These are phyloP conservation scores for Oryzias woworae DNA, from an alignment of 2,113 vertebrate genomes.

Conservation along the genomic window DNA sequence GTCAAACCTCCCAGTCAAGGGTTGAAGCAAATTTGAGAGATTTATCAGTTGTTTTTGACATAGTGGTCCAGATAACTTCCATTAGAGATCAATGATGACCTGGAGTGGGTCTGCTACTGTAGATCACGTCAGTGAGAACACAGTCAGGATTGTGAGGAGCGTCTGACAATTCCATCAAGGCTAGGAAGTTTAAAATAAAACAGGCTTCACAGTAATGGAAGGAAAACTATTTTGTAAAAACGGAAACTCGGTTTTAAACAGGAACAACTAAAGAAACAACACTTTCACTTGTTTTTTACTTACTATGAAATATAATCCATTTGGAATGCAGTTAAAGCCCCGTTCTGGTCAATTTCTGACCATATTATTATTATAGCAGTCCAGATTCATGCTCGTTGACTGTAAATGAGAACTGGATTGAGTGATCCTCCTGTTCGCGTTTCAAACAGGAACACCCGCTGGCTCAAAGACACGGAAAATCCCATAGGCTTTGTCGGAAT, in stretches of 20 bases:
- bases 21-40: neutral
- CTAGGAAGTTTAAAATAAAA: constrained; percentile 1
- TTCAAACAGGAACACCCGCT: no score
- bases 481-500: no score
- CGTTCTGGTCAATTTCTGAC: neutral
- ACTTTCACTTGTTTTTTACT: neutral
- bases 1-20: neutral
- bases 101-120: constrained; percentile 8
- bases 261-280: neutral
- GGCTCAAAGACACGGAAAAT: no score
- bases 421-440: no score
- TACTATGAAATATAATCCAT: constrained; percentile 3
- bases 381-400: constrained; percentile 43
- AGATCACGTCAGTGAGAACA: constrained; percentile 21
- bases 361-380: constrained; percentile 13
- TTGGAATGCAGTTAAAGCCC: constrained; percentile 4
- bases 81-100: constrained; percentile 20
- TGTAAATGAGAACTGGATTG: no score
- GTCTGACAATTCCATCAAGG: constrained; percentile 36
- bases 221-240: constrained; percentile 2
- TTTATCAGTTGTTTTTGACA: neutral
- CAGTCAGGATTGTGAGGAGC: constrained; percentile 16
- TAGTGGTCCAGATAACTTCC: neutral
- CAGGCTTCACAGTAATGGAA: neutral
- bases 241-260: constrained; percentile 1